Evolutionary conservation across 2,797 vertebrate genomes (phyloP), one percentile per base, ranked within the genome.

Genomic region (Lepilemur septentrionalis): DNA sequence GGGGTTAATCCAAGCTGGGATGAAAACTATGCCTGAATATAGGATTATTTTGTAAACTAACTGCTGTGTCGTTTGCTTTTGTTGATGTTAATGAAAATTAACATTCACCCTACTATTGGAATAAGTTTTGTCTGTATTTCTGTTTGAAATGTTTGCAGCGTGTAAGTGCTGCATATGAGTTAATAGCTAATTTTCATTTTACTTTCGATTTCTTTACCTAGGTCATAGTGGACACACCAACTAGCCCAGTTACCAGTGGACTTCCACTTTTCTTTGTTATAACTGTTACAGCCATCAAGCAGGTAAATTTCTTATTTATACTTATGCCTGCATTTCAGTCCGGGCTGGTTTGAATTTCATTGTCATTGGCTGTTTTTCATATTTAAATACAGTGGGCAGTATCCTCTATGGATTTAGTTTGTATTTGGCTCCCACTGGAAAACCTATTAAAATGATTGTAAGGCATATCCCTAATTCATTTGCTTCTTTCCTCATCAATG

Each of bases 161-260:
- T 94, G 12, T 73, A 89, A 81, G n/a, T 96, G 43, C 17, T 52
- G 3, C 38, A 10, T 75, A 4, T 84, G 28, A 59, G 35, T 59
- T 78, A 83, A 38, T 97, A 67, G 10, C 61, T 86, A 93, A 48
- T 95, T 85, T 70, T 96, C 50, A 67, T 11, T 86, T 7, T 43
- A 0, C 38, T 70, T 81, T 96, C 80, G 69, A 95, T 89, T 84
- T 91, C 83, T 97, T 94, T 97, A 52, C 83, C 20, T 95, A 99
- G 99, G 99, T 99, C 97, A 99, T 99, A 97, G 99, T 99, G 98
- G 99, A 99, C 97, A 99, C 99, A 84, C 99, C 99, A n/a, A 99
- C 99, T 97, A 99, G 99, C 98, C 99, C 99, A 0, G 99, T 99
- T 98, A 99, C 99, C 96, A 99, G 99, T 76, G 99, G 99, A 98